Evolutionary conservation across 2,888 invertebrate genomes (phyloP).

Genomic region (Ypsolopha sequella): DNA sequence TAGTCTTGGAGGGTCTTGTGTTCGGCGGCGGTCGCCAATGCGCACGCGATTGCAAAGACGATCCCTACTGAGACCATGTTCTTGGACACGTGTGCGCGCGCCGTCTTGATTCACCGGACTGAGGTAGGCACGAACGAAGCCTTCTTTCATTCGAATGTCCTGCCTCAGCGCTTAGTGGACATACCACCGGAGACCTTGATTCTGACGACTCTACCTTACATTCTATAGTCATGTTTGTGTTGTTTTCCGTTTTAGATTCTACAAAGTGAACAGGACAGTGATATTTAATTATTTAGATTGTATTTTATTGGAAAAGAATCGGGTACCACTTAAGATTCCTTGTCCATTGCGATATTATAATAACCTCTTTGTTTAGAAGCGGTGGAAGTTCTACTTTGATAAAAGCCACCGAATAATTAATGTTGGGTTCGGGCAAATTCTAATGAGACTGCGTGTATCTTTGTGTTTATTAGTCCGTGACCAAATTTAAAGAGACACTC

Average conservation of each 20-base stretch:
- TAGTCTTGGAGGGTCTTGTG: constrained; percentile 10
- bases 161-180: neutral
- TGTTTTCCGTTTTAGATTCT: neutral
- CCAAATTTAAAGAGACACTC: too few relatives aligned
- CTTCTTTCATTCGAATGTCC: constrained; percentile 16
- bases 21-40: constrained; percentile 24
- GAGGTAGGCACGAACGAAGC: constrained; percentile 19
- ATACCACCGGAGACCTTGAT: neutral
- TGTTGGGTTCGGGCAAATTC: too few relatives aligned
- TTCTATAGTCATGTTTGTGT: neutral
- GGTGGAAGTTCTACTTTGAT: neutral
- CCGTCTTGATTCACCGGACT: constrained; percentile 34
- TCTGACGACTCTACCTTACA: neutral
- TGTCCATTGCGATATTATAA: constrained; percentile 33
- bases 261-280: constrained; percentile 8
- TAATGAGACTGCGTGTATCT: too few relatives aligned
- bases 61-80: constrained; percentile 34
- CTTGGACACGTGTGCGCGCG: constrained; percentile 48
- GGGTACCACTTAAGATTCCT: constrained; percentile 14
- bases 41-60: constrained; percentile 42
- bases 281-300: constrained; percentile 8
- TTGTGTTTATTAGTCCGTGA: too few relatives aligned
- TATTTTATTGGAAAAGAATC: constrained; percentile 12
- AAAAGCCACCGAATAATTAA: neutral
- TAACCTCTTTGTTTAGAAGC: constrained; percentile 6